Percentiles rank a stretch among this genome's conserved stretches.
These are phyloP conservation scores for Entomyzon cyanotis DNA, from an alignment of 2,113 vertebrate genomes.

Conservation along the genomic window DNA sequence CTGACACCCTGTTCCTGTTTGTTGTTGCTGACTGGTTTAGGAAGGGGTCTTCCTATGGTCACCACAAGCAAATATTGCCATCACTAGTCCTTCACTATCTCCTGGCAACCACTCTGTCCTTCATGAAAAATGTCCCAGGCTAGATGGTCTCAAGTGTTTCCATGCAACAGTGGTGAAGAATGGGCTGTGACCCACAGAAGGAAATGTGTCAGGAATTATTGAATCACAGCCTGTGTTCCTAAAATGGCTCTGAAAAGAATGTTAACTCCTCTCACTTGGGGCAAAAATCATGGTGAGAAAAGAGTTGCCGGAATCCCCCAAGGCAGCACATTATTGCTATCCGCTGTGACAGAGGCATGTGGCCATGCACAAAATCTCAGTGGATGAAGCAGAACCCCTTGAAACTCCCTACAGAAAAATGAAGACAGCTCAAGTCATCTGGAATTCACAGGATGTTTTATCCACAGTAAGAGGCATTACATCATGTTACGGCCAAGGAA, in stretches of 20 bases:
- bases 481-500: not conserved
- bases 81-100: not conserved
- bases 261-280: not conserved
- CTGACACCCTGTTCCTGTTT: not conserved
- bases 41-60: not conserved
- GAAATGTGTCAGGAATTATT: fast-evolving
- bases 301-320: not conserved
- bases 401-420: not conserved
- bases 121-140: not conserved
- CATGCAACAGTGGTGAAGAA: not conserved
- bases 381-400: not conserved
- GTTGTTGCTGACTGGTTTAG: not conserved
- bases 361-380: not conserved
- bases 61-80: not conserved
- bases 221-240: not conserved
- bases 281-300: not conserved
- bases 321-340: not conserved
- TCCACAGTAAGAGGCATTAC: fast-evolving
- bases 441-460: not conserved
- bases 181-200: not conserved
- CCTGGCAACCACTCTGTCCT: not conserved
- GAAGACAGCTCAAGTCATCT: not conserved
- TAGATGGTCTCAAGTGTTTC: not conserved
- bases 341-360: not conserved
- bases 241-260: not conserved